Evolutionary conservation across 2,113 vertebrate species (phyloP).

Genomic region (Pholis gunnellus): DNA sequence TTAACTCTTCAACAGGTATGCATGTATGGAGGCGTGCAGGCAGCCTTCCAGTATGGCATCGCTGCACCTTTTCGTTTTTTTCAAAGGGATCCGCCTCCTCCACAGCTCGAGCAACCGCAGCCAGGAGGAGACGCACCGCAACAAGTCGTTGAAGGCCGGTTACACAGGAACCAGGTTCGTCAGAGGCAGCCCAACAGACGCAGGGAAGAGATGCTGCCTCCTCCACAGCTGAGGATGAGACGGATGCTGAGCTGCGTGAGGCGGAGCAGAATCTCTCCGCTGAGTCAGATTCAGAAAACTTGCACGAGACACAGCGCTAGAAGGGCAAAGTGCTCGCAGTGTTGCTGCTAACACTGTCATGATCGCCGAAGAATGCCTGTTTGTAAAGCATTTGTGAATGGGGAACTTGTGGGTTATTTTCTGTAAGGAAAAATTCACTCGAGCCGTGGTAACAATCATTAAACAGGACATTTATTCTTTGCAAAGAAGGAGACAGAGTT

Average conservation of each 20-base stretch:
- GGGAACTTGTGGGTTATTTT: no score
- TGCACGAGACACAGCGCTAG: neutral
- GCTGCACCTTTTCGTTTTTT: slow-evolving; percentile 59
- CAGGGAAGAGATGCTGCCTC: slow-evolving; percentile 1
- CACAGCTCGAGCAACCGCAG: slow-evolving; percentile 20
- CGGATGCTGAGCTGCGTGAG: slow-evolving; percentile 25
- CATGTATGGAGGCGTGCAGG: slow-evolving; percentile 72
- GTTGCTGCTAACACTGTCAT: neutral
- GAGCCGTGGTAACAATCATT: no score
- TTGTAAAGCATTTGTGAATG: no score
- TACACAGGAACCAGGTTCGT: slow-evolving; percentile 34
- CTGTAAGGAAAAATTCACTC: no score
- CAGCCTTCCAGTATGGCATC: slow-evolving; percentile 76
- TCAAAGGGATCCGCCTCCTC: slow-evolving; percentile 62
- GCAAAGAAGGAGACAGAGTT: no score
- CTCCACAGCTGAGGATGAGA: slow-evolving; percentile 64
- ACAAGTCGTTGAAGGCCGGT: neutral
- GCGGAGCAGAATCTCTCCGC: slow-evolving; percentile 1
- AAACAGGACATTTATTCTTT: no score
- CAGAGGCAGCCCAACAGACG: slow-evolving; percentile 26
- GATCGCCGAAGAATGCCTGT: no score
- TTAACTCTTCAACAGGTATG: slow-evolving; percentile 62
- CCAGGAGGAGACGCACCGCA: slow-evolving; percentile 50
- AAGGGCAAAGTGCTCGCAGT: neutral
- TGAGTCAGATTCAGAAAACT: slow-evolving; percentile 35